Evolutionary conservation across 2,113 vertebrate genomes (phyloP).

Genomic region (Chaetorhynchus papuensis): DNA sequence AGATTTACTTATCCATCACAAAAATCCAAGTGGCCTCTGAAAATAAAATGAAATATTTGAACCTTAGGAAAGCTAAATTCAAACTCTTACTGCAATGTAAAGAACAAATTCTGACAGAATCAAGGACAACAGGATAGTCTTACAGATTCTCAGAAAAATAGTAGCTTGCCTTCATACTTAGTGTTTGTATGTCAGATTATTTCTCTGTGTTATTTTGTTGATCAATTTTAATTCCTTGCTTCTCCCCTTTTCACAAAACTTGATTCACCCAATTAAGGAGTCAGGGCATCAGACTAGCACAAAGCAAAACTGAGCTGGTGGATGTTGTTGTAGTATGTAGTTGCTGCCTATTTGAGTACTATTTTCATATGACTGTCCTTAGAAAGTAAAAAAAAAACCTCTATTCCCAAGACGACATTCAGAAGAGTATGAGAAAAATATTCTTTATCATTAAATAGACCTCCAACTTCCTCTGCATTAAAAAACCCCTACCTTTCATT

Average conservation of each 20-base stretch:
- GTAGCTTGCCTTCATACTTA: not conserved
- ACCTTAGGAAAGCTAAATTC: not conserved
- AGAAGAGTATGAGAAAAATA: not conserved
- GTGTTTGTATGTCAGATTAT: not conserved
- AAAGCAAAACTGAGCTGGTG: not conserved
- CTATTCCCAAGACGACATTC: not conserved
- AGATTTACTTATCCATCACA: not conserved
- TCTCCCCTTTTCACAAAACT: not conserved
- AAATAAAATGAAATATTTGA: not conserved
- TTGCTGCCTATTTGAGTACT: not conserved
- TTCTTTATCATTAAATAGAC: not conserved
- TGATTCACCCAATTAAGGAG: not conserved
- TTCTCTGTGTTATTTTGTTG: not conserved
- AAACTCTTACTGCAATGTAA: not conserved
- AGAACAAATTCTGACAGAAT: not conserved
- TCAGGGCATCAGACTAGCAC: not conserved
- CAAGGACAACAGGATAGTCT: not conserved
- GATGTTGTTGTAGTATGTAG: not conserved
- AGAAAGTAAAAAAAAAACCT: not conserved
- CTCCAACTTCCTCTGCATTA: not conserved
- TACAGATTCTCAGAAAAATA: not conserved
- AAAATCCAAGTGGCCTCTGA: not conserved
- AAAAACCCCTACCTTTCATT: not conserved
- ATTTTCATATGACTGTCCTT: not conserved
- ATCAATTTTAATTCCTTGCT: not conserved